Evolutionary conservation across 2,797 vertebrate species (phyloP).

Genomic region (Danio aesculapii): DNA sequence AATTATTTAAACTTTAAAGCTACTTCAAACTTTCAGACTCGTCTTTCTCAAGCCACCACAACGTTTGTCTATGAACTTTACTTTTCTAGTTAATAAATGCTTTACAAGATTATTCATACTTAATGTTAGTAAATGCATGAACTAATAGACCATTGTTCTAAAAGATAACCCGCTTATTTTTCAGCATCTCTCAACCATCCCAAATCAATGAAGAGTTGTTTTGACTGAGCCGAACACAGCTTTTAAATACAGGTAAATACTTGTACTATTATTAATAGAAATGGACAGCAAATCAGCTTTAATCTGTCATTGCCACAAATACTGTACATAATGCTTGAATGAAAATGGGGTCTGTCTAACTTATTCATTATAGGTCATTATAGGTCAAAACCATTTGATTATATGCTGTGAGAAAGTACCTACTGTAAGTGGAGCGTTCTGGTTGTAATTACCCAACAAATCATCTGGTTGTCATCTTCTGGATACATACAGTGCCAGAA

Average conservation of each 20-base stretch:
- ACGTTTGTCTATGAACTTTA: too few relatives aligned
- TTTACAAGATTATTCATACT: too few relatives aligned
- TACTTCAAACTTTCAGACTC: too few relatives aligned
- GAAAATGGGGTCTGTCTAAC: neutral
- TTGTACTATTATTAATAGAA: neutral
- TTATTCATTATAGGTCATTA: neutral
- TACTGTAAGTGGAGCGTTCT: neutral
- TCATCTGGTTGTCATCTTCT: constrained; percentile 16
- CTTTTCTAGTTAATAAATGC: too few relatives aligned
- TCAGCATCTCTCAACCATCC: constrained; percentile 18
- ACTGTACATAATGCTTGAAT: neutral
- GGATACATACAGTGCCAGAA: neutral
- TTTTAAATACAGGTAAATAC: neutral
- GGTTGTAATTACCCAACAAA: constrained; percentile 10
- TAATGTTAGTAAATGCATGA: too few relatives aligned
- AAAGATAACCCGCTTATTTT: neutral
- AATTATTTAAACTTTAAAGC: too few relatives aligned
- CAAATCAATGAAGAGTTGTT: constrained; percentile 29
- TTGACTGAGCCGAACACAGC: constrained; percentile 15
- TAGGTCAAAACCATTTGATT: neutral
- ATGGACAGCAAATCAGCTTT: neutral
- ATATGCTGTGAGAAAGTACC: constrained; percentile 2
- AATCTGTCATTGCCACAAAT: neutral
- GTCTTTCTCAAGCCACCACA: too few relatives aligned
- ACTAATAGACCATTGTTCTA: too few relatives aligned